A percentile compares a stretch with the other conserved stretches of the same genome.
Evolutionary conservation across 2,888 invertebrate species (phyloP).

Genomic region (Nudaria mundana): DNA sequence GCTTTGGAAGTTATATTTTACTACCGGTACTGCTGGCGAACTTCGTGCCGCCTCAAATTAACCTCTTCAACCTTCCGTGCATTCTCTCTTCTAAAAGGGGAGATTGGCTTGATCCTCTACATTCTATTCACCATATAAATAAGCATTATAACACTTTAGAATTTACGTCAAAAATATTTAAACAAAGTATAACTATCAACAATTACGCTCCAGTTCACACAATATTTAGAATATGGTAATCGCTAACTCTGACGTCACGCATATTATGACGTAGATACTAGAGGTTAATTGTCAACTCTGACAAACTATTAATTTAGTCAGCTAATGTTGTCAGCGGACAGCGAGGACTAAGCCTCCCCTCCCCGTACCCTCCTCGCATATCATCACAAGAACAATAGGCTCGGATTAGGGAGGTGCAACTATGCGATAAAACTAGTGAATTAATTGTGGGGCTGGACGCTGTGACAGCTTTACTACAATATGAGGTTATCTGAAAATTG

Average conservation of each 20-base stretch:
- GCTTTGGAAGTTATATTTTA: too few relatives aligned
- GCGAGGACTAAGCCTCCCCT: constrained; percentile 22
- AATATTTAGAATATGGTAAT: too few relatives aligned
- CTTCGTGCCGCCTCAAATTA: too few relatives aligned
- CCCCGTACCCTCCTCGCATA: constrained; percentile 23
- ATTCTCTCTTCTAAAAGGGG: too few relatives aligned
- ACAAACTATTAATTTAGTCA: constrained; percentile 33
- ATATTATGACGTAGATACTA: constrained; percentile 3
- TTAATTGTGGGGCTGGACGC: constrained; percentile 19
- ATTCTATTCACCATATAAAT: too few relatives aligned
- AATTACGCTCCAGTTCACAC: too few relatives aligned
- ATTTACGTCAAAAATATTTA: too few relatives aligned
- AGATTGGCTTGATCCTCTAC: too few relatives aligned
- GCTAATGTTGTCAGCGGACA: constrained; percentile 27
- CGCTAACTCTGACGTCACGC: background rate
- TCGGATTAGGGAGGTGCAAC: constrained; percentile 30
- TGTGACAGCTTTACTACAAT: constrained; percentile 1
- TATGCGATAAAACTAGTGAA: constrained; percentile 29
- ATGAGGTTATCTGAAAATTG: constrained; percentile 2
- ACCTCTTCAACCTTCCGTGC: too few relatives aligned
- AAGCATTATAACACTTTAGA: too few relatives aligned
- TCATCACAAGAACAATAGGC: constrained; percentile 24
- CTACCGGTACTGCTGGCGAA: too few relatives aligned
- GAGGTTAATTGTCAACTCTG: constrained; percentile 30
- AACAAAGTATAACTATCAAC: background rate